Evolutionary conservation across 2,888 invertebrate species (phyloP).

Genomic region (Priocnemis perturbator): DNA sequence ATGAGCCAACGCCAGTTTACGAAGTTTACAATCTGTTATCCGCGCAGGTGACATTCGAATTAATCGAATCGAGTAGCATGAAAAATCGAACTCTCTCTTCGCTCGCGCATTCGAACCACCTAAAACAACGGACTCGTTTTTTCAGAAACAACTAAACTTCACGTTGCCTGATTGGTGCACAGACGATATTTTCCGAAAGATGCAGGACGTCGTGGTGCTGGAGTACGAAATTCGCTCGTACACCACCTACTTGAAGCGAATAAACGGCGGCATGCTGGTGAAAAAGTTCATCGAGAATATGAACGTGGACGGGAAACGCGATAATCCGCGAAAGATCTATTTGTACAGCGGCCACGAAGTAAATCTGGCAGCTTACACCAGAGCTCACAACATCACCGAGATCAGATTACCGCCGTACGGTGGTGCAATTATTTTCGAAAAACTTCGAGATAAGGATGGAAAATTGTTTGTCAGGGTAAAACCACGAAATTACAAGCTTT

Average conservation of each 20-base stretch:
- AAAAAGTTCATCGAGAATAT: slow-evolving; percentile 52
- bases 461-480: slow-evolving; percentile 51
- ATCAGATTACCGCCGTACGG: slow-evolving; percentile 46
- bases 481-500: no score
- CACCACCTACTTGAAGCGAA: slow-evolving; percentile 43
- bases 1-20: slow-evolving; percentile 9
- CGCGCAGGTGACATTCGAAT: slow-evolving; percentile 50
- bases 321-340: slow-evolving; percentile 52
- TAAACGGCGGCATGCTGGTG: slow-evolving; percentile 47
- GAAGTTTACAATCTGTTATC: slow-evolving; percentile 40
- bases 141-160: slow-evolving; percentile 47
- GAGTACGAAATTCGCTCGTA: slow-evolving; percentile 42
- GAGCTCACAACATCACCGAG: slow-evolving; percentile 42
- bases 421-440: slow-evolving; percentile 55
- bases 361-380: slow-evolving; percentile 47
- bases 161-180: slow-evolving; percentile 55
- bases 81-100: no score
- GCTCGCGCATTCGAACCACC: no score
- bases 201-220: slow-evolving; percentile 25
- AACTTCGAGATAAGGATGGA: slow-evolving; percentile 34
- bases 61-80: no score
- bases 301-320: neutral
- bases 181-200: slow-evolving; percentile 32
- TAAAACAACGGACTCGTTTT: neutral
- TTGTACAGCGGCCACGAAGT: slow-evolving; percentile 59